phyloP scores from a whole-genome alignment of 2,113 vertebrate genomes.

The Lagopus muta region DNA sequence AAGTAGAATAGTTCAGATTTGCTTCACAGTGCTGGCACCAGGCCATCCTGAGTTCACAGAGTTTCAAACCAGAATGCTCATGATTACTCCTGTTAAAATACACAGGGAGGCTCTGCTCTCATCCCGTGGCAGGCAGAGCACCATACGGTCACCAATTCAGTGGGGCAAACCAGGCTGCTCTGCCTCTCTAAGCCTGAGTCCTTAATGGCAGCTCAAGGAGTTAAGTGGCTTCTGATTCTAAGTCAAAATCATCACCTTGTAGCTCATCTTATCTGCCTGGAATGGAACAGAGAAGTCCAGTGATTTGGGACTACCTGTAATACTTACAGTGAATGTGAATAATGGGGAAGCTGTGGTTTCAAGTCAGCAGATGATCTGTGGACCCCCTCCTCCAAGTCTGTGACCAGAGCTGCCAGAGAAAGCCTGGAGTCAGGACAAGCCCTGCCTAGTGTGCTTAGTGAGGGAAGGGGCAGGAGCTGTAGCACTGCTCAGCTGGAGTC shows the following conservation, averaged over 20 bases:
- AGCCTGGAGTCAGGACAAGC: not conserved
- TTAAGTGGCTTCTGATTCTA: not conserved
- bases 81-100: not conserved
- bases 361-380: not conserved
- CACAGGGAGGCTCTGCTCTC: not conserved
- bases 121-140: not conserved
- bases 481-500: not conserved
- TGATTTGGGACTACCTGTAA: not conserved
- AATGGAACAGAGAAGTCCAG: not conserved
- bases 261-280: not conserved
- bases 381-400: not conserved
- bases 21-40: not conserved
- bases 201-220: not conserved
- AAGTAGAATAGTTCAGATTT: conserved; percentile 1
- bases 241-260: not conserved
- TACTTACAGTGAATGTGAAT: not conserved
- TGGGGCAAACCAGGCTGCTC: not conserved
- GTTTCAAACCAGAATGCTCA: not conserved
- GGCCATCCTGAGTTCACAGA: not conserved
- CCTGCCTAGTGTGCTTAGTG: not conserved
- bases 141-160: not conserved
- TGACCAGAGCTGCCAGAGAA: not conserved
- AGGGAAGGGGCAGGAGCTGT: not conserved
- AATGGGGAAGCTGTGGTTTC: not conserved
- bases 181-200: not conserved